Percentiles rank a stretch among this genome's conserved stretches.
phyloP scores from a whole-genome alignment of 2,113 vertebrate genomes.

The Anas platyrhynchos region DNA sequence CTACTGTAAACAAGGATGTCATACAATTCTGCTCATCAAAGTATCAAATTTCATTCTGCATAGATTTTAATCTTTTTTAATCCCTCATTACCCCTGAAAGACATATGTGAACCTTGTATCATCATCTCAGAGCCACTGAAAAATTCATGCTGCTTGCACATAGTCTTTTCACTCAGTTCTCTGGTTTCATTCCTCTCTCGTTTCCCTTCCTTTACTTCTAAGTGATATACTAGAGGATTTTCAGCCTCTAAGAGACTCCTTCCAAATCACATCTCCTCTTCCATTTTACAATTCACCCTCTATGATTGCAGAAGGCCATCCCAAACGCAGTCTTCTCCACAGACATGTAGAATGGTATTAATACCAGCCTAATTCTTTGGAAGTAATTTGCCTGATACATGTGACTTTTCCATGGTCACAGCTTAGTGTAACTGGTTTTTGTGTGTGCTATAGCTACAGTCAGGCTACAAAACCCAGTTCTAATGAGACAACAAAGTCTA shows the following conservation, averaged over 20 bases:
- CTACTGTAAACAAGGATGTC: background rate
- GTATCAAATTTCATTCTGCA: background rate
- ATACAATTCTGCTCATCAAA: background rate
- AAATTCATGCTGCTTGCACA: background rate
- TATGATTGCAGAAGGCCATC: background rate
- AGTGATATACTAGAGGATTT: background rate
- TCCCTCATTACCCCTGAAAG: background rate
- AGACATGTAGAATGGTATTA: background rate
- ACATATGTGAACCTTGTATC: background rate
- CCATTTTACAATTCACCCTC: background rate
- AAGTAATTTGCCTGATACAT: background rate
- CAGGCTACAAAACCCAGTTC: background rate
- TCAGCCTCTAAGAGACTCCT: background rate
- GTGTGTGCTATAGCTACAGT: background rate
- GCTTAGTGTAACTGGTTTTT: background rate
- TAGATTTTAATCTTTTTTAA: background rate
- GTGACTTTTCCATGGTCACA: background rate
- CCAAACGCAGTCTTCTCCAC: background rate
- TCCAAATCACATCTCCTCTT: background rate
- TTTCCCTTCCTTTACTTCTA: background rate
- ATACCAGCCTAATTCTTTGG: background rate
- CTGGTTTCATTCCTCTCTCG: background rate
- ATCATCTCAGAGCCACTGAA: background rate
- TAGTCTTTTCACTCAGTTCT: background rate
- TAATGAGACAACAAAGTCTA: background rate